Percentiles rank a stretch among this genome's conserved stretches.
These are phyloP conservation scores for Sebastes alutus DNA, from an alignment of 2,797 vertebrate genomes.

Conservation along the genomic window DNA sequence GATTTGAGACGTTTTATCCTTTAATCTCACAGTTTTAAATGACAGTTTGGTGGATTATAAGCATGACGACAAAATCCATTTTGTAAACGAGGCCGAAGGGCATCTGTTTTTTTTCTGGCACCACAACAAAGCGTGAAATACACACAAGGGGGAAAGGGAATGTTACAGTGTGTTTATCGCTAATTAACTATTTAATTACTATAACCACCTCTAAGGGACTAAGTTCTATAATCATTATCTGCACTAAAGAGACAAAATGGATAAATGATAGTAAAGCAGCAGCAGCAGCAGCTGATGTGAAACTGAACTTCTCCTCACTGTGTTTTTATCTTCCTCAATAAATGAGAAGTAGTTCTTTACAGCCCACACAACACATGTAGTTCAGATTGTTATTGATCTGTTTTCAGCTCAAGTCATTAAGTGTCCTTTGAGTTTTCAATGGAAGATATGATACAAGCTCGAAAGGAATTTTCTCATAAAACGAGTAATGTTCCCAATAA, in stretches of 20 bases:
- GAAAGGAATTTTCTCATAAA: not conserved
- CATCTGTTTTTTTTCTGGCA: conserved; percentile 15
- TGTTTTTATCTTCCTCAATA: not conserved
- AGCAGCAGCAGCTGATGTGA: not conserved
- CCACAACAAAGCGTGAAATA: conserved; percentile 10
- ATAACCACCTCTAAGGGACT: conserved; percentile 4
- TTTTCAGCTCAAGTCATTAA: not conserved
- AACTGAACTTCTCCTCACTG: not conserved
- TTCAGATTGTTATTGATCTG: not conserved
- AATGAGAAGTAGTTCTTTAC: not conserved
- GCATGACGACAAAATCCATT: not conserved
- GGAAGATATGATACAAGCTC: not conserved
- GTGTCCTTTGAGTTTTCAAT: not conserved
- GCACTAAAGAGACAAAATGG: not conserved
- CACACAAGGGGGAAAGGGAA: conserved; percentile 3
- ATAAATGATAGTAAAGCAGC: not conserved
- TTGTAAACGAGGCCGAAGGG: not conserved
- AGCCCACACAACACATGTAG: not conserved
- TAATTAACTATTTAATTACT: conserved; percentile 34
- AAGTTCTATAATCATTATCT: conserved; percentile 4
- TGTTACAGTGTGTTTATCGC: conserved; percentile 4
- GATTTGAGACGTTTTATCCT: not conserved
- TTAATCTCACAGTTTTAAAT: conserved; percentile 25
- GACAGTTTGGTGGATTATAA: conserved; percentile 1
- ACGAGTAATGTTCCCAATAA: not conserved